Evolutionary conservation across 2,113 vertebrate genomes (phyloP).

Genomic region (Spheniscus mendiculus): DNA sequence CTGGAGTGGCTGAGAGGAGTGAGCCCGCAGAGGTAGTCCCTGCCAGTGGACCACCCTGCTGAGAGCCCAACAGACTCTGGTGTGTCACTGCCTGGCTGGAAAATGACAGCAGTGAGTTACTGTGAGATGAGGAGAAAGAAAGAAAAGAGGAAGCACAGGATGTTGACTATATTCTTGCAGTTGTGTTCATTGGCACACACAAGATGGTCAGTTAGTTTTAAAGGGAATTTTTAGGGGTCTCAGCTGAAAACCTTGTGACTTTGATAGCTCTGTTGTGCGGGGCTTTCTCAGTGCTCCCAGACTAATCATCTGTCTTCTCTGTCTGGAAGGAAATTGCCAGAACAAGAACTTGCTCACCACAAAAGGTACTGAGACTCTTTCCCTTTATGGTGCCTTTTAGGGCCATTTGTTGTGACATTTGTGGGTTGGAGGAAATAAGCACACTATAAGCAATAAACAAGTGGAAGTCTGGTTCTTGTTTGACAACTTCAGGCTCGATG

Average conservation of each 20-base stretch:
- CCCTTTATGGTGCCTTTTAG: constrained; percentile 24
- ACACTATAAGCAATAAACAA: constrained; percentile 21
- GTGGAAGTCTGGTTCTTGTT: not conserved
- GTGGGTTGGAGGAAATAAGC: not conserved
- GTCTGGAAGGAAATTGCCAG: not conserved
- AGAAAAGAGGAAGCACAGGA: not conserved
- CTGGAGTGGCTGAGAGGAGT: not conserved
- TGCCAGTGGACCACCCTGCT: not conserved
- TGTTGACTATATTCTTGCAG: not conserved
- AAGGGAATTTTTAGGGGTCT: constrained; percentile 7
- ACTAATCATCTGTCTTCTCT: constrained; percentile 17
- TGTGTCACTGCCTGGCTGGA: not conserved
- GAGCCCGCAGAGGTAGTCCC: not conserved
- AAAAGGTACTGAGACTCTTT: not conserved
- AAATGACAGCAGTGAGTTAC: not conserved
- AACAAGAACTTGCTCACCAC: constrained; percentile 7
- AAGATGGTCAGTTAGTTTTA: not conserved
- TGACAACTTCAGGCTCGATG: not conserved
- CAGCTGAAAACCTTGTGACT: not conserved
- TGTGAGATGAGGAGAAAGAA: not conserved
- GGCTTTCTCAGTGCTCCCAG: not conserved
- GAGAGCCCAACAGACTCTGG: not conserved
- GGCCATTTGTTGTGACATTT: constrained; percentile 21
- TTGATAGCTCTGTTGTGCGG: not conserved
- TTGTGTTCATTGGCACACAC: not conserved